A percentile compares a stretch with the other conserved stretches of the same genome.
These are phyloP conservation scores for Sinella curviseta DNA, from an alignment of 1,140 invertebrate genomes.

Conservation along the genomic window DNA sequence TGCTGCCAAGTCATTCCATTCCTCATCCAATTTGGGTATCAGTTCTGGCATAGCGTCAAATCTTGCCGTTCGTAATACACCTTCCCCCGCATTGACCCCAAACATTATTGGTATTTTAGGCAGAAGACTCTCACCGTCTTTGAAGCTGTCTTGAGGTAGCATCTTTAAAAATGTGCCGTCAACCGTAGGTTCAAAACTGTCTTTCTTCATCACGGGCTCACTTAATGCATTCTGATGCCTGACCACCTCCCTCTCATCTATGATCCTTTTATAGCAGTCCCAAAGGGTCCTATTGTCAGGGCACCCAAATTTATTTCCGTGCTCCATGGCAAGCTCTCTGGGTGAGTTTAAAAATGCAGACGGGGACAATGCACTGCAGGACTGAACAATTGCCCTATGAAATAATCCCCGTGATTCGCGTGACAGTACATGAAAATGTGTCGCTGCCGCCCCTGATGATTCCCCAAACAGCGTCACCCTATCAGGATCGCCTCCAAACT, in stretches of 20 bases:
- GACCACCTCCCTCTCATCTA: constrained; percentile 24
- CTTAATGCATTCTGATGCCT: constrained; percentile 28
- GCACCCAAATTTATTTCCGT: constrained; percentile 29
- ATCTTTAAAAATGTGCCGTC: constrained; percentile 52
- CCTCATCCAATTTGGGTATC: neutral
- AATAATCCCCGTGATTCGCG: no score
- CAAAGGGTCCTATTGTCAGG: constrained; percentile 9
- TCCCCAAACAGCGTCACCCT: neutral
- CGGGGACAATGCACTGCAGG: no score
- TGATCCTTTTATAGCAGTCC: constrained; percentile 27
- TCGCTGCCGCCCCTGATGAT: neutral
- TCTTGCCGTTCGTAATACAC: constrained; percentile 38
- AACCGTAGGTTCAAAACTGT: constrained; percentile 48
- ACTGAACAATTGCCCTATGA: no score
- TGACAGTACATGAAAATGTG: neutral
- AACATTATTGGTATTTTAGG: constrained; percentile 63
- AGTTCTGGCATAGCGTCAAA: neutral
- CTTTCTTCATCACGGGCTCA: constrained; percentile 22
- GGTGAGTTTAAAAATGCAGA: no score
- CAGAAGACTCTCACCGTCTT: constrained; percentile 52
- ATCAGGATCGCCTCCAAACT: neutral
- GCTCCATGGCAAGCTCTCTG: no score
- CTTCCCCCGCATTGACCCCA: constrained; percentile 65
- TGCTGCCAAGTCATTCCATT: neutral
- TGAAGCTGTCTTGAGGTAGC: constrained; percentile 52